Percentiles rank a stretch among this genome's conserved stretches.
Conservation (phyloP, 2,113 vertebrate genomes). For the Bucco capensis region DNA sequence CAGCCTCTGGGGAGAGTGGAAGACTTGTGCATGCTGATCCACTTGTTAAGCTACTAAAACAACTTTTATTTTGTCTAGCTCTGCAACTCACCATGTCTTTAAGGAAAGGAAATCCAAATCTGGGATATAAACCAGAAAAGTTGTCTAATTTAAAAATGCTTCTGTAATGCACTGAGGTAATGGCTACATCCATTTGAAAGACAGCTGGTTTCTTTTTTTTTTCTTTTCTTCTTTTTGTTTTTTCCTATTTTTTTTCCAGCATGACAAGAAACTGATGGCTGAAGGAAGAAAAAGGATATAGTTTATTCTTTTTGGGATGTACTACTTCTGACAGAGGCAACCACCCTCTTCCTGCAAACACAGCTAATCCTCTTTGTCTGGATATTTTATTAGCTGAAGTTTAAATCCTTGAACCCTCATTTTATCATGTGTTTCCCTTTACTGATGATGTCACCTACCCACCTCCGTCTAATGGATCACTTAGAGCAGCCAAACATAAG, state of each 20-base stretch:
- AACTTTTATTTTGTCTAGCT: constrained; percentile 39
- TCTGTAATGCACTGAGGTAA: constrained; percentile 46
- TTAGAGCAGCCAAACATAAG: neutral
- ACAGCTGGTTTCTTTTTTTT: constrained; percentile 38
- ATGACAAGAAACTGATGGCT: constrained; percentile 28
- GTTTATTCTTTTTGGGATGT: constrained; percentile 15
- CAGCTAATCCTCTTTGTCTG: constrained; percentile 44
- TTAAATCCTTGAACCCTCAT: constrained; percentile 11
- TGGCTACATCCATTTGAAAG: constrained; percentile 25
- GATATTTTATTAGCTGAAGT: constrained; percentile 40
- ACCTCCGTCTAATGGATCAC: constrained; percentile 34
- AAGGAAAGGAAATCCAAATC: constrained; percentile 15
- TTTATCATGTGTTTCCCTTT: constrained; percentile 29
- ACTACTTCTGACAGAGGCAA: constrained; percentile 38
- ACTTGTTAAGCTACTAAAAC: neutral
- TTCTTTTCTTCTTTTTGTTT: neutral
- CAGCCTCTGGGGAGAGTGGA: neutral
- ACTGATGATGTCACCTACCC: constrained; percentile 33
- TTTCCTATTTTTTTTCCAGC: neutral
- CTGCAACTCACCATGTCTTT: neutral
- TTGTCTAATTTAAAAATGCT: constrained; percentile 21
- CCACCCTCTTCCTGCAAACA: neutral
- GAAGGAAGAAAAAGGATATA: neutral
- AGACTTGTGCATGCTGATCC: neutral
- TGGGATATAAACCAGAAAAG: constrained; percentile 29